Percentiles rank a stretch among this genome's conserved stretches.
Evolutionary conservation across 2,113 vertebrate species (phyloP).

Genomic region (Balaenoptera acutorostrata): DNA sequence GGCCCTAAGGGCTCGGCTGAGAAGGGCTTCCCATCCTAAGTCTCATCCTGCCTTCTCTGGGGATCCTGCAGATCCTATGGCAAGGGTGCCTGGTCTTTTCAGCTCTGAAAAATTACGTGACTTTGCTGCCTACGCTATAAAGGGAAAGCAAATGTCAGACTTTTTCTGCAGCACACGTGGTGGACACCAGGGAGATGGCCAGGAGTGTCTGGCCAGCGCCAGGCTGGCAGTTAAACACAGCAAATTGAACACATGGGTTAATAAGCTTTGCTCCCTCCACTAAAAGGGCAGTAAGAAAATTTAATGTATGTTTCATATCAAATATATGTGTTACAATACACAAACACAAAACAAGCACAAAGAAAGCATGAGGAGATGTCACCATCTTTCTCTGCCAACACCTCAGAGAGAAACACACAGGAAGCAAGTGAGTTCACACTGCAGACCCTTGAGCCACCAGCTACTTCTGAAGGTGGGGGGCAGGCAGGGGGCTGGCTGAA

Average conservation of each 20-base stretch:
- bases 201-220: neutral
- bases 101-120: neutral
- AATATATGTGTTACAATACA: neutral
- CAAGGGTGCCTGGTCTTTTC: neutral
- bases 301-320: neutral
- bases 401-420: neutral
- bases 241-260: neutral
- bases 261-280: neutral
- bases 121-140: neutral
- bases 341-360: neutral
- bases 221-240: neutral
- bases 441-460: neutral
- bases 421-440: neutral
- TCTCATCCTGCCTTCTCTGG: neutral
- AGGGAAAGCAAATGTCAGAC: neutral
- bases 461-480: neutral
- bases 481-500: neutral
- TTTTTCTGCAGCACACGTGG: neutral
- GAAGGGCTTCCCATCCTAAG: neutral
- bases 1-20: rapidly evolving
- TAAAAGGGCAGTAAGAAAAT: neutral
- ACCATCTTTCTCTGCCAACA: neutral
- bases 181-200: neutral
- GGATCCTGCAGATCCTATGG: neutral
- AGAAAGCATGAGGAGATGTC: neutral